Evolutionary conservation across 2,113 vertebrate genomes (phyloP), one percentile per base, ranked within the genome.

Genomic region (Trogon surrucura): DNA sequence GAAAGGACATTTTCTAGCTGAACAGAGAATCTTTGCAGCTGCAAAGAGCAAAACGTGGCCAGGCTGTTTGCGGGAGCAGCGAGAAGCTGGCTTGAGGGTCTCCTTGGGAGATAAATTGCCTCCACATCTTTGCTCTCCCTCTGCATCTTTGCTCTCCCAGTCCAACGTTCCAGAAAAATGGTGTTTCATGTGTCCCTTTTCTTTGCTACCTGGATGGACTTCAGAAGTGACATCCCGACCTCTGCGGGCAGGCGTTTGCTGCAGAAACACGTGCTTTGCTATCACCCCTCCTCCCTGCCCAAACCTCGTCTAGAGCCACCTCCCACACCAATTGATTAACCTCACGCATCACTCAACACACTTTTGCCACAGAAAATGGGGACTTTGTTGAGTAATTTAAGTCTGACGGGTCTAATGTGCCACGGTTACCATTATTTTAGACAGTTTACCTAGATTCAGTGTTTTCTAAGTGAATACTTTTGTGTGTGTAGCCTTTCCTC

Each of bases 311-410:
- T 61, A 61, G 36, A 93, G 62, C 41, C 66, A 34, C 74, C 65
- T 74, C 32, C 7, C 0, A 1, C 56, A 8, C 1, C 41, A 41
- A 41, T 41, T 11, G 41, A 41, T 41, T 41, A 41, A 41, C 41
- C 11, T 41, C 41, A 0, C 62, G 36, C 79, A 41, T 30, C 61
- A 12, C 47, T 47, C 32, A 41, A 41, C 13, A 13, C 41, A 13
- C 41, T 41, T 41, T 60, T 56, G 65, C 57, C 45, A 32, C 5
- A 29, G 41, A 71, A 54, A 86, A 66, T 5, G 27, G 70, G 48
- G 81, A 70, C 74, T 58, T 85, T 0, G 15, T 15, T 93, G 79
- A 94, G 93, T 96, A 93, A 93, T 91, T 95, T 48, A 93, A 64
- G 38, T 57, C 71, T 85, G 80, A 91, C 54, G 66, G 66, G 30